Evolutionary conservation across 2,888 invertebrate species (phyloP).

Genomic region (Lasioglossum leucozonium): DNA sequence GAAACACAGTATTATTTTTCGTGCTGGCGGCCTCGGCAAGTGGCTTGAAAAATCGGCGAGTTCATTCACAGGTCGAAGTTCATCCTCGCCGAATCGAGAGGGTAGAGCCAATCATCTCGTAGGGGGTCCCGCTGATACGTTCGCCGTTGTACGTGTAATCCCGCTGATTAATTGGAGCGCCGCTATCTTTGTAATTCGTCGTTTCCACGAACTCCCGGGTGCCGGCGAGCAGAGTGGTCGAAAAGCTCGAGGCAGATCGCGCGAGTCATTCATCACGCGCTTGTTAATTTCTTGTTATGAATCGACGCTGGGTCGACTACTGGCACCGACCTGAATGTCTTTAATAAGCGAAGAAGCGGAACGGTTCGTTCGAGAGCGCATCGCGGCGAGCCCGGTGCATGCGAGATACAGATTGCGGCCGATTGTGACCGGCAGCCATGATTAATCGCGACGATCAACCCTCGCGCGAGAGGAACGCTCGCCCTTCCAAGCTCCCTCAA

Average conservation of each 20-base stretch:
- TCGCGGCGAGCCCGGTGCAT: constrained; percentile 25
- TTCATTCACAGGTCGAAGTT: not conserved
- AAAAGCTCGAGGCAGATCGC: constrained; percentile 26
- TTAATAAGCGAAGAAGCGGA: constrained; percentile 70
- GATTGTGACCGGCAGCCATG: constrained; percentile 73
- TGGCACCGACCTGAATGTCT: constrained; percentile 69
- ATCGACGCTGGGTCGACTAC: constrained; percentile 68
- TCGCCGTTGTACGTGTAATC: not conserved
- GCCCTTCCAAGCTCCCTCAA: constrained; percentile 63
- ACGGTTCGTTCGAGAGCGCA: constrained; percentile 34
- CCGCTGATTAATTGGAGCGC: not conserved
- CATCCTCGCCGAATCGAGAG: not conserved
- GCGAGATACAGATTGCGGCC: constrained; percentile 72
- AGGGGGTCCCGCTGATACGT: not conserved
- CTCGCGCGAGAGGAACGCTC: constrained; percentile 43
- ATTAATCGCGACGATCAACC: constrained; percentile 76
- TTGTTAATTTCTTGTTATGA: constrained; percentile 75
- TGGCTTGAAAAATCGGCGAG: not conserved
- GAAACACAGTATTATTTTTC: not conserved
- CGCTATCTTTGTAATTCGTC: constrained; percentile 12
- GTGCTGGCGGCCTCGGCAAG: not conserved
- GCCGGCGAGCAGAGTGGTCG: not conserved
- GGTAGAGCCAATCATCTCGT: not conserved
- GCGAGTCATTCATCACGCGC: constrained; percentile 70
- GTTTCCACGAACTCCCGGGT: constrained; percentile 2